These are phyloP conservation scores for Sitobion miscanthi DNA, from an alignment of 1,140 invertebrate genomes.

Conservation along the genomic window DNA sequence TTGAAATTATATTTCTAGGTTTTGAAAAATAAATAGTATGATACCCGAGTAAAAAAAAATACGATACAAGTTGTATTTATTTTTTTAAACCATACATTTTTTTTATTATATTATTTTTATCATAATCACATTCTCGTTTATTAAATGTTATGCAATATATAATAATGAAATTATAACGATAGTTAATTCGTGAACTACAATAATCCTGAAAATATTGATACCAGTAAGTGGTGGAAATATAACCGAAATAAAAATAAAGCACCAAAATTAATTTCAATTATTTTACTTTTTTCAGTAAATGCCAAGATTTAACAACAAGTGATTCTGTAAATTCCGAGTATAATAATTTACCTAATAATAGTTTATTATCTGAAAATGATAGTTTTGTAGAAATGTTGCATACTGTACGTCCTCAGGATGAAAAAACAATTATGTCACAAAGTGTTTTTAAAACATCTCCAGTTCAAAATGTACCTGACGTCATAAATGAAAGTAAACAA, in stretches of 20 bases:
- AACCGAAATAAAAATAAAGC: background rate
- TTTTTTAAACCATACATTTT: background rate
- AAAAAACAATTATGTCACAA: constrained; percentile 20
- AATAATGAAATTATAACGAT: background rate
- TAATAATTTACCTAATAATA: constrained; percentile 13
- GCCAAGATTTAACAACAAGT: background rate
- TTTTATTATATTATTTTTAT: background rate
- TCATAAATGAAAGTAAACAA: constrained; percentile 46
- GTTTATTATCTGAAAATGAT: constrained; percentile 36
- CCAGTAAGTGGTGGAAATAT: background rate
- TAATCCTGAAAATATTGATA: background rate
- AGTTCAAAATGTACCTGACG: background rate
- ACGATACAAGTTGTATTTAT: background rate
- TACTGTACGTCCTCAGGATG: background rate
- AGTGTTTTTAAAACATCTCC: constrained; percentile 24
- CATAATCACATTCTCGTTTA: background rate
- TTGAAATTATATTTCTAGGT: too few relatives aligned
- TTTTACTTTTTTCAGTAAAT: constrained; percentile 23
- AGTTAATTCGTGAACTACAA: background rate
- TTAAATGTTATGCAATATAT: background rate
- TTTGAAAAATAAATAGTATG: too few relatives aligned
- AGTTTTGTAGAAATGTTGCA: constrained; percentile 53
- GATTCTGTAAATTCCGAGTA: background rate
- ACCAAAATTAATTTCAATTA: background rate
- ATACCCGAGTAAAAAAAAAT: background rate